Percentiles rank a stretch among this genome's conserved stretches.
phyloP scores from a whole-genome alignment of 2,888 invertebrate species.

The Euproctis similis region DNA sequence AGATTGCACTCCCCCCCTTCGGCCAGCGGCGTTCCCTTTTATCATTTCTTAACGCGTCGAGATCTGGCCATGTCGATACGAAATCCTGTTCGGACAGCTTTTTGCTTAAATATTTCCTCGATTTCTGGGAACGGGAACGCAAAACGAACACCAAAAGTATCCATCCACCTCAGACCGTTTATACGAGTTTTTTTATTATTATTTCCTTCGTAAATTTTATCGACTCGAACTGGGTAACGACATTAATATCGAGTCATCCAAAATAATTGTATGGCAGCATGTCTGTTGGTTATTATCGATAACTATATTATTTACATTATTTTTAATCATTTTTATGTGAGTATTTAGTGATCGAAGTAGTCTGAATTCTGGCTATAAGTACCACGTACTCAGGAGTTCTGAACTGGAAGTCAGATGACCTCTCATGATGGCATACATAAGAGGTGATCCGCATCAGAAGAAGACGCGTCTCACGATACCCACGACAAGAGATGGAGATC shows the following conservation, averaged over 20 bases:
- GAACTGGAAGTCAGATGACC: no score
- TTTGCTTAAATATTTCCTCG: slow-evolving; percentile 67
- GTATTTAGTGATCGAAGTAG: no score
- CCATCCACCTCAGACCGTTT: slow-evolving; percentile 63
- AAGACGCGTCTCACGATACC: no score
- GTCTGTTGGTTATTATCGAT: slow-evolving; percentile 13
- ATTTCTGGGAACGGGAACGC: slow-evolving; percentile 66
- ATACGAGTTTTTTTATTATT: slow-evolving; percentile 72
- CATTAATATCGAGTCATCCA: slow-evolving; percentile 50
- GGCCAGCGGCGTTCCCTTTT: slow-evolving; percentile 68
- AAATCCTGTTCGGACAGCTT: slow-evolving; percentile 69
- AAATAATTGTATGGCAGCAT: slow-evolving; percentile 31
- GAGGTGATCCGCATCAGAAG: no score
- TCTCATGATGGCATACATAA: no score
- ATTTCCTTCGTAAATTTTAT: slow-evolving; percentile 72
- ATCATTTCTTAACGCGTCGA: slow-evolving; percentile 72
- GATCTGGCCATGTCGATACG: slow-evolving; percentile 70
- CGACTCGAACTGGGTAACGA: slow-evolving; percentile 48
- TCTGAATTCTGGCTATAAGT: no score
- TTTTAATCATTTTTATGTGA: no score
- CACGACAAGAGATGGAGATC: no score
- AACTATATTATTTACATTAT: no score
- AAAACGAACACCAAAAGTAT: slow-evolving; percentile 63
- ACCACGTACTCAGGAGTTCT: no score
- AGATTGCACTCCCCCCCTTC: slow-evolving; percentile 33